These are phyloP conservation scores for Temnothorax longispinosus DNA, from an alignment of 1,140 invertebrate species.

Conservation along the genomic window DNA sequence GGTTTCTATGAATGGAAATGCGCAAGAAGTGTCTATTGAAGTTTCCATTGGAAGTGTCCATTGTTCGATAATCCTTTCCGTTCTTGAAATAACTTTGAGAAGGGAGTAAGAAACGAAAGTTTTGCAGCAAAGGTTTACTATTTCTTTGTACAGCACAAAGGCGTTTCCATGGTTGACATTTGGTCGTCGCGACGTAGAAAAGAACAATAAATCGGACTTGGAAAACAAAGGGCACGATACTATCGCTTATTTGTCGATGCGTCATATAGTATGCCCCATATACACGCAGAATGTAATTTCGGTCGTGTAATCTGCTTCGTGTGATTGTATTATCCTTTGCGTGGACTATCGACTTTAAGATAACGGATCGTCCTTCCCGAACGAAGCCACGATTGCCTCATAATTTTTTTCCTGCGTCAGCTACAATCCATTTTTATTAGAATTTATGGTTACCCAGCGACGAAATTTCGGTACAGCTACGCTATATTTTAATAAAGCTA, in stretches of 20 bases:
- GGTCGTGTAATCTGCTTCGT: background rate
- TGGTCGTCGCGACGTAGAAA: background rate
- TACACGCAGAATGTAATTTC: background rate
- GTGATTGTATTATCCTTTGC: slow-evolving; percentile 18
- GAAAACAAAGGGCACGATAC: background rate
- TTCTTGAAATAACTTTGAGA: background rate
- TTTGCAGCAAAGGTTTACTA: background rate
- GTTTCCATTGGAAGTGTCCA: background rate
- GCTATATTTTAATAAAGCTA: background rate
- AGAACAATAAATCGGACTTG: slow-evolving; percentile 17
- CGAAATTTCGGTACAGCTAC: background rate
- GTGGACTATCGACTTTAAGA: slow-evolving; percentile 37
- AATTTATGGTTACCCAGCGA: background rate
- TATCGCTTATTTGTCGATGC: background rate
- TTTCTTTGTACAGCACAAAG: background rate
- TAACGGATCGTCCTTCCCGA: background rate
- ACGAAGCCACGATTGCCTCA: background rate
- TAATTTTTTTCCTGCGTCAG: background rate
- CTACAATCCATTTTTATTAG: background rate
- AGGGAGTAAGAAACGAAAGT: background rate
- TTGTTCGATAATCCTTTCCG: background rate
- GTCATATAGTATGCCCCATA: background rate
- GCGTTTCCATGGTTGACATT: background rate
- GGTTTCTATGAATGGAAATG: background rate
- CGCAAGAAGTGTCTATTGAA: background rate